Evolutionary conservation across 2,888 invertebrate species (phyloP).

Genomic region (Phaedon cochleariae): DNA sequence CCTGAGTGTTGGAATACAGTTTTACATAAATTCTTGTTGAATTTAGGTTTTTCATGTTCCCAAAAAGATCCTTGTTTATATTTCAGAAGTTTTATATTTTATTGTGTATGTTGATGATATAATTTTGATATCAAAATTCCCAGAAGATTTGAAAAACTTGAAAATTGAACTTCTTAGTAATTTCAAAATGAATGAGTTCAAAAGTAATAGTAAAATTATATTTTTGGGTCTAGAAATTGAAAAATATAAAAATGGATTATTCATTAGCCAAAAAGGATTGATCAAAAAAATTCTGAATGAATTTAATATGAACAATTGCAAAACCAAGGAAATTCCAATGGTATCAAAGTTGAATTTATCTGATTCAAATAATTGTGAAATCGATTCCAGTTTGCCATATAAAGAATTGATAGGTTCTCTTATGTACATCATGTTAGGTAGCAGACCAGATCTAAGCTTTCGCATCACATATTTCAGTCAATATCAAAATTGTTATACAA

Average conservation of each 20-base stretch:
- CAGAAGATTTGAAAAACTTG: too few relatives aligned
- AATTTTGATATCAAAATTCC: slow-evolving; percentile 28
- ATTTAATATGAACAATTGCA: slow-evolving; percentile 35
- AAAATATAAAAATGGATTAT: slow-evolving; percentile 21
- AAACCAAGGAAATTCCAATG: slow-evolving; percentile 23
- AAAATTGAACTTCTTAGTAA: too few relatives aligned
- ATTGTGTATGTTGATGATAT: slow-evolving; percentile 50
- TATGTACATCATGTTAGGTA: background rate
- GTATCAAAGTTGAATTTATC: slow-evolving; percentile 26
- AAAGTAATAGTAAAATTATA: slow-evolving; percentile 4
- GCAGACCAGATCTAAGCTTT: slow-evolving; percentile 36
- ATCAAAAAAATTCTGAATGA: slow-evolving; percentile 33
- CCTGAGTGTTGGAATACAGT: slow-evolving; percentile 47
- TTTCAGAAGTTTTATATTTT: slow-evolving; percentile 33
- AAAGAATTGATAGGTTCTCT: slow-evolving; percentile 24
- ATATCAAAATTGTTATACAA: slow-evolving; percentile 38
- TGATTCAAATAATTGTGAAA: slow-evolving; percentile 6
- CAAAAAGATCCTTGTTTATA: slow-evolving; percentile 46
- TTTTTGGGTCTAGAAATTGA: slow-evolving; percentile 35
- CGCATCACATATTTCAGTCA: slow-evolving; percentile 39
- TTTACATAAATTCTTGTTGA: slow-evolving; percentile 37
- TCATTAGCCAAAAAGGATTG: slow-evolving; percentile 31
- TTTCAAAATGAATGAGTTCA: too few relatives aligned
- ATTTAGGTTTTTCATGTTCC: slow-evolving; percentile 37
- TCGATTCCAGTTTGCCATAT: slow-evolving; percentile 17